A percentile compares a stretch with the other conserved stretches of the same genome.
phyloP scores from a whole-genome alignment of 2,797 vertebrate genomes.

The Cyprinella venusta region DNA sequence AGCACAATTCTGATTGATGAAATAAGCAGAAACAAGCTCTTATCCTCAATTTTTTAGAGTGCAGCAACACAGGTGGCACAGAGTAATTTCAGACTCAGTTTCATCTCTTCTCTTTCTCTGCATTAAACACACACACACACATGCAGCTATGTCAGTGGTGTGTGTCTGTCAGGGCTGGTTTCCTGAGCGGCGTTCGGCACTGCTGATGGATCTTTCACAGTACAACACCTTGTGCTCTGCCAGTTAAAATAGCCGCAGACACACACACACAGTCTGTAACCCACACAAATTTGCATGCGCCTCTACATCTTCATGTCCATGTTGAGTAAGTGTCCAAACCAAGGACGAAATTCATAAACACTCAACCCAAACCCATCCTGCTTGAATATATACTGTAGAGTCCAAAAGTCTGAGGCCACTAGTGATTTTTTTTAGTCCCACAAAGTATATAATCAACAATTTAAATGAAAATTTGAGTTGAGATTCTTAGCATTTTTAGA shows the following conservation, averaged over 20 bases:
- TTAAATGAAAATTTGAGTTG: neutral
- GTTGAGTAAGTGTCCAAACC: constrained; percentile 21
- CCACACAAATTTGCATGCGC: constrained; percentile 45
- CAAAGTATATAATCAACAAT: neutral
- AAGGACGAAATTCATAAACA: constrained; percentile 10
- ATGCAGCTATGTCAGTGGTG: constrained; percentile 56
- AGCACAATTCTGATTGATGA: neutral
- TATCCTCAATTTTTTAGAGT: constrained; percentile 19
- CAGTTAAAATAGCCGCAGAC: constrained; percentile 51
- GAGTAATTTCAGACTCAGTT: constrained; percentile 20
- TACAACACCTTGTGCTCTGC: constrained; percentile 56
- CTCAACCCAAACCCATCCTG: neutral
- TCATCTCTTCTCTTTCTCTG: constrained; percentile 25
- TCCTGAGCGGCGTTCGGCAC: constrained; percentile 56
- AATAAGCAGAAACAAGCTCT: constrained; percentile 36
- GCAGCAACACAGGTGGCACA: constrained; percentile 29
- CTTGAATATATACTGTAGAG: neutral
- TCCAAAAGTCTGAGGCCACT: neutral
- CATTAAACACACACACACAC: constrained; percentile 39
- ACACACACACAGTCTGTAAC: constrained; percentile 34
- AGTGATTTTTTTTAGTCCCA: neutral
- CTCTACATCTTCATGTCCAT: constrained; percentile 24
- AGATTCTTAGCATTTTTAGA: neutral
- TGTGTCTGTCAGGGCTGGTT: constrained; percentile 63
- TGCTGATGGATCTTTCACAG: constrained; percentile 68